phyloP scores from a whole-genome alignment of 2,888 invertebrate species.

The Andrena fulva region DNA sequence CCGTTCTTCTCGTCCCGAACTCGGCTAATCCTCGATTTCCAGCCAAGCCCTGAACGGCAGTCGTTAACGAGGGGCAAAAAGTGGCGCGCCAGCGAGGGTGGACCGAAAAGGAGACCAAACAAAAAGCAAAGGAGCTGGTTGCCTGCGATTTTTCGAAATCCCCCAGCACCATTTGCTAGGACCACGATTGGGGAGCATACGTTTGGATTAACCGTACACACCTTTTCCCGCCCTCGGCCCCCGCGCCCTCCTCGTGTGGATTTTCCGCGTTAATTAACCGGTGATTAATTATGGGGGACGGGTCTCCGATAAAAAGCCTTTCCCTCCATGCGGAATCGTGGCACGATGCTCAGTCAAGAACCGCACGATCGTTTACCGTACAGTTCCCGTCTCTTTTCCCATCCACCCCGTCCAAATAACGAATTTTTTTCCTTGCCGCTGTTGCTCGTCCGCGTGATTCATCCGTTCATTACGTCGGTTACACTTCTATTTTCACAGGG shows the following conservation, averaged over 20 bases:
- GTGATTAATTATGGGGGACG: conserved; percentile 78
- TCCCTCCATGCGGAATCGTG: conserved; percentile 41
- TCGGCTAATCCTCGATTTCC: conserved; percentile 51
- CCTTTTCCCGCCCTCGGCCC: conserved; percentile 8
- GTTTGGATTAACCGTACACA: conserved; percentile 22
- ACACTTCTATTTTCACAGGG: conserved; percentile 26
- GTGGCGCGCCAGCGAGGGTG: not conserved
- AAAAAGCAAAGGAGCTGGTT: conserved; percentile 6
- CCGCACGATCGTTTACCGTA: conserved; percentile 49
- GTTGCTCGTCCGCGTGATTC: conserved; percentile 33
- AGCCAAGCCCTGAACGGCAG: not conserved
- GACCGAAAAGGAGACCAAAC: conserved; percentile 2
- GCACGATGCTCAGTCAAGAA: conserved; percentile 34
- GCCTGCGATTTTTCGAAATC: conserved; percentile 54
- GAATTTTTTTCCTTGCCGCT: conserved; percentile 20
- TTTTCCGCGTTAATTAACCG: conserved; percentile 77
- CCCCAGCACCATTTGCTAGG: conserved; percentile 38
- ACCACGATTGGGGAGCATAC: not conserved
- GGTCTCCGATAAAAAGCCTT: conserved; percentile 74
- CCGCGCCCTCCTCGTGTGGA: conserved; percentile 46
- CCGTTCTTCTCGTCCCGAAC: conserved; percentile 52
- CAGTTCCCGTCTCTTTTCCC: conserved; percentile 23
- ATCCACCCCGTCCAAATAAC: conserved; percentile 19
- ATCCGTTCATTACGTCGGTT: conserved; percentile 3
- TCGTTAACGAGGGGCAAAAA: conserved; percentile 19